Conservation (phyloP, 1,140 invertebrate genomes). For the Frieseomelitta varia region DNA sequence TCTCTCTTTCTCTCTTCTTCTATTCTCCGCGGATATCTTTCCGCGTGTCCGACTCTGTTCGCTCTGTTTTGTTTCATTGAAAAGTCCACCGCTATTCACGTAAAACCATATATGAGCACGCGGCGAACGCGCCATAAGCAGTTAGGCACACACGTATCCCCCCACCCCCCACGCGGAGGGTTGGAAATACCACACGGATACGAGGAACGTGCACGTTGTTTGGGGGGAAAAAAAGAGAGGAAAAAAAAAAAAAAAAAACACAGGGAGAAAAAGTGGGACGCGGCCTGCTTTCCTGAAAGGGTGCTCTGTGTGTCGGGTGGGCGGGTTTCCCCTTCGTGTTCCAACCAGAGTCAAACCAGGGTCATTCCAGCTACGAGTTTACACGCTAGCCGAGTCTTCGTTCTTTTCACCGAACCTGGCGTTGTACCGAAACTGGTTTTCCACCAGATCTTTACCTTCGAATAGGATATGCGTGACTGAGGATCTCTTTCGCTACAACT, state of each 20-base stretch:
- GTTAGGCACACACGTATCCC: slow-evolving; percentile 6
- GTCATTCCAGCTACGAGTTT: slow-evolving; percentile 39
- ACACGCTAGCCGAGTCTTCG: not conserved
- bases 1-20: fast-evolving
- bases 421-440: not conserved
- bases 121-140: not conserved
- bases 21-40: not conserved
- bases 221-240: slow-evolving; percentile 9
- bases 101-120: slow-evolving; percentile 16
- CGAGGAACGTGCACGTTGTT: slow-evolving; percentile 19
- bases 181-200: slow-evolving; percentile 3
- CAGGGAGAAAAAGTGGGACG: slow-evolving; percentile 49
- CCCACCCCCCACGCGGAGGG: not conserved
- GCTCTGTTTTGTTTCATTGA: not conserved
- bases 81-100: slow-evolving; percentile 7
- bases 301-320: slow-evolving; percentile 45
- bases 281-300: slow-evolving; percentile 59
- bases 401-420: not conserved
- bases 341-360: slow-evolving; percentile 33
- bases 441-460: not conserved
- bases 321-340: slow-evolving; percentile 40
- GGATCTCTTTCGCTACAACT: not conserved
- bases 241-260: not conserved
- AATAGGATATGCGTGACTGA: not conserved
- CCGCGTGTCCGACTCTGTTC: not conserved